phyloP scores from a whole-genome alignment of 2,888 invertebrate species.

The Clitarchus hookeri region DNA sequence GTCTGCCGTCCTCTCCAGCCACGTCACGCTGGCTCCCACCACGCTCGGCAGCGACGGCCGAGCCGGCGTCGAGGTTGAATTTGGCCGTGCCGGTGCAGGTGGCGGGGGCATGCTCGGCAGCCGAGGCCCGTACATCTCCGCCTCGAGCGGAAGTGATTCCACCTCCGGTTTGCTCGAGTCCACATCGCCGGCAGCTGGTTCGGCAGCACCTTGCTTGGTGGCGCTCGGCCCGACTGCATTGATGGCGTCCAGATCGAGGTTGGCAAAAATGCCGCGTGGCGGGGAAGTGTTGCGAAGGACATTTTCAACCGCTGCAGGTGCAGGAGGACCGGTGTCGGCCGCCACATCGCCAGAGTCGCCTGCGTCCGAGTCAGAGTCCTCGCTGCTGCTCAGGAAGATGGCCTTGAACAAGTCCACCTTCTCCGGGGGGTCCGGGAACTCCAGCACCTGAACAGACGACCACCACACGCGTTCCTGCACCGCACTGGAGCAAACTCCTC shows the following conservation, averaged over 20 bases:
- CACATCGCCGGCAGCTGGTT: not conserved
- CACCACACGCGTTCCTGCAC: too few species aligned
- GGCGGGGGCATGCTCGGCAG: conserved; percentile 4
- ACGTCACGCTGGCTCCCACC: not conserved
- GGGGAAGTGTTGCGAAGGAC: conserved; percentile 67
- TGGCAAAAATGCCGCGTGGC: conserved; percentile 72
- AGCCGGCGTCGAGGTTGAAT: not conserved
- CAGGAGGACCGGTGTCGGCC: not conserved
- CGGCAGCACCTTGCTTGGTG: not conserved
- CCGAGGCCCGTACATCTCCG: conserved; percentile 33
- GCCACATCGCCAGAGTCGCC: conserved; percentile 37
- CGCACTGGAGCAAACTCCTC: too few species aligned
- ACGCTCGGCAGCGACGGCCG: conserved; percentile 23
- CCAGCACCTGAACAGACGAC: not conserved
- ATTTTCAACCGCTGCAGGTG: not conserved
- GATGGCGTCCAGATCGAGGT: conserved; percentile 63
- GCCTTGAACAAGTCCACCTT: conserved; percentile 85
- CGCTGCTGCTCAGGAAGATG: conserved; percentile 83
- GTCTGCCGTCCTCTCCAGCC: conserved; percentile 34
- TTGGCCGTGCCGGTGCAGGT: not conserved
- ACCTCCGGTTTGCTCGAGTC: not conserved
- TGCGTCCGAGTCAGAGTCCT: conserved; percentile 59
- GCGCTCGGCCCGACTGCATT: conserved; percentile 12
- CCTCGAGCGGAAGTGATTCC: not conserved
- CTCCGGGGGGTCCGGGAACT: conserved; percentile 56